Conservation (phyloP, 2,113 vertebrate species). For the Calonectris borealis region DNA sequence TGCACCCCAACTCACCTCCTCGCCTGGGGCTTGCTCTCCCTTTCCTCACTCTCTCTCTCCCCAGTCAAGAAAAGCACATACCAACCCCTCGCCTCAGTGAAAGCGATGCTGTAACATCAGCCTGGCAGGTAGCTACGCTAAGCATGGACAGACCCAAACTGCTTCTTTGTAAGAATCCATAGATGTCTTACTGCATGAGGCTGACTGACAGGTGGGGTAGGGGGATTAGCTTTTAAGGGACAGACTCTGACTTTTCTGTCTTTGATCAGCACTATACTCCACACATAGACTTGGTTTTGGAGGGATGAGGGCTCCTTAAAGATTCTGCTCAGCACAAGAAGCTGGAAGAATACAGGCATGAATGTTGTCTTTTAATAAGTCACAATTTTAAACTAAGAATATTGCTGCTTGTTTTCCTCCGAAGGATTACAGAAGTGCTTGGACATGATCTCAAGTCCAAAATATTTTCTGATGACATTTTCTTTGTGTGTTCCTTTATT, state of each 20-base stretch:
- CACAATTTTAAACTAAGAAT: background rate
- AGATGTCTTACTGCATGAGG: background rate
- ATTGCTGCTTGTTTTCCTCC: background rate
- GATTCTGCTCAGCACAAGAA: background rate
- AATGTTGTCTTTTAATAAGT: background rate
- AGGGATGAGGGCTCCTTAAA: background rate
- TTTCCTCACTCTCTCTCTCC: background rate
- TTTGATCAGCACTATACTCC: background rate
- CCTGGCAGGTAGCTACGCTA: background rate
- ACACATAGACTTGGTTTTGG: rapidly evolving
- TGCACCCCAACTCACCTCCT: background rate
- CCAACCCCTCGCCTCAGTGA: rapidly evolving
- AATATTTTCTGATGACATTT: conserved; percentile 2
- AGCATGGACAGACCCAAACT: background rate
- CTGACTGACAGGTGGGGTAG: background rate
- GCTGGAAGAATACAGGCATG: background rate
- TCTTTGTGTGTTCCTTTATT: background rate
- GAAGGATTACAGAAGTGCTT: background rate
- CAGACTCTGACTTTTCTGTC: background rate
- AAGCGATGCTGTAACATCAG: background rate
- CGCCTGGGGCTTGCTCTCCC: rapidly evolving
- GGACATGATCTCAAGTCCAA: background rate
- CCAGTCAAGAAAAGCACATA: rapidly evolving
- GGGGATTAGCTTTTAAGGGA: background rate
- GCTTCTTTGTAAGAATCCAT: background rate